Evolutionary conservation across 2,113 vertebrate genomes (phyloP), one percentile per base, ranked within the genome.

Genomic region (Bujurquina vittata): DNA sequence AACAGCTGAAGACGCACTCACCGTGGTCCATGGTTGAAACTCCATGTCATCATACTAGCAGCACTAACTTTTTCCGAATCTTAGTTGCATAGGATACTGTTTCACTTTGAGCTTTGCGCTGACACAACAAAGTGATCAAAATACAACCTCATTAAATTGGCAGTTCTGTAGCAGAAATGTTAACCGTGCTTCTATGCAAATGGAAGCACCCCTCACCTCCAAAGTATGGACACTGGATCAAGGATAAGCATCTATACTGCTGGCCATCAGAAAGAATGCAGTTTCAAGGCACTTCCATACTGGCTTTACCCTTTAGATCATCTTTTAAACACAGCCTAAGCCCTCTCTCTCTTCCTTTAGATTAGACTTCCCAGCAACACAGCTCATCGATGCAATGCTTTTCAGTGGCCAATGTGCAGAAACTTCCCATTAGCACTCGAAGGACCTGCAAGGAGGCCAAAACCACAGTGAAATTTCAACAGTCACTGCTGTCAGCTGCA

Each of bases 381-480:
- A 60, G 59, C 57, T 29, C n/a, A 23, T 63, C 5, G 22, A 46
- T 58, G 63, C 14, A 0, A 43, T 26, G 31, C 52, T 22, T 78
- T 55, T 75, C 49, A 79, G 63, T 33, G 7, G 52, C 62, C 69
- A 77, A 49, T 89, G 57, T 59, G 61, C 75, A 26, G 69, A 29
- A 55, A 75, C 35, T 57, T 67, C 54, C 75, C 62, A 81, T 81
- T 61, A 62, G 69, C 69, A 81, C 62, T 17, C 35, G 7, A 69
- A 78, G 4, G 33, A 69, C 73, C 55, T 43, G 65, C 40, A 73
- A 81, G 10, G 77, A 89, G 83, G 37, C 86, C 60, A 62, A 88
- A 86, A 81, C 89, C 84, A 20, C 77, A 79, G 46, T 18, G 31
- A 74, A 26, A 80, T 67, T 60, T 81, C 75, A 79, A 12, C n/a